These are phyloP conservation scores for Pristionchus pacificus DNA, from an alignment of 1,140 invertebrate genomes.

Conservation along the genomic window DNA sequence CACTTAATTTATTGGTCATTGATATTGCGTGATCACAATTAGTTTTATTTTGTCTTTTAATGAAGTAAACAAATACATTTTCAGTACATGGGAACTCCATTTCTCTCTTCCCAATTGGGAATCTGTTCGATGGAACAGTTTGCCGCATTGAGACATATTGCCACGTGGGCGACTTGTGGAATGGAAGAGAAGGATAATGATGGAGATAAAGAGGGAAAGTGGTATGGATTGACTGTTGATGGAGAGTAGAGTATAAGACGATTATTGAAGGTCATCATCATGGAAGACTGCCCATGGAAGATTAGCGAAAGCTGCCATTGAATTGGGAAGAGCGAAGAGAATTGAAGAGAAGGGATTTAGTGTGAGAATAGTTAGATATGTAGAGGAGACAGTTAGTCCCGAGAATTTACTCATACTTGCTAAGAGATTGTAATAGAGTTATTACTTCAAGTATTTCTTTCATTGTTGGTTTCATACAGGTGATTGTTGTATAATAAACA, in stretches of 20 bases:
- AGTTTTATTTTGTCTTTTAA: too few species aligned
- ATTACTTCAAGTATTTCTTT: not conserved
- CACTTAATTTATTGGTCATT: constrained; percentile 10
- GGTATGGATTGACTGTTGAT: too few species aligned
- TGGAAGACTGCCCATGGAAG: not conserved
- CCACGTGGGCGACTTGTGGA: constrained; percentile 40
- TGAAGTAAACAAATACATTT: too few species aligned
- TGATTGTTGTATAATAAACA: too few species aligned
- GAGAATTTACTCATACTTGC: not conserved
- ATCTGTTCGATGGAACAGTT: constrained; percentile 27
- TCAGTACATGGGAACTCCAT: constrained; percentile 27
- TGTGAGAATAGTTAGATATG: not conserved
- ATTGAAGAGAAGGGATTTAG: not conserved
- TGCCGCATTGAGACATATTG: constrained; percentile 39
- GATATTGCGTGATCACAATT: too few species aligned
- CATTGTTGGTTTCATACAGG: too few species aligned
- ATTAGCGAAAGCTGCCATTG: not conserved
- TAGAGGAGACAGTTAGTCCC: not conserved
- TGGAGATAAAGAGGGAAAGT: constrained; percentile 6
- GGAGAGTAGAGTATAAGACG: not conserved
- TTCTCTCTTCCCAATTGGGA: constrained; percentile 25
- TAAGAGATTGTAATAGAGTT: not conserved
- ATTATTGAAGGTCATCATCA: not conserved
- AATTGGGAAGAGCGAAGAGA: not conserved
- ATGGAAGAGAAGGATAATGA: constrained; percentile 31